These are phyloP conservation scores for Hippocampus kuda DNA, from an alignment of 2,797 vertebrate species.

Conservation along the genomic window DNA sequence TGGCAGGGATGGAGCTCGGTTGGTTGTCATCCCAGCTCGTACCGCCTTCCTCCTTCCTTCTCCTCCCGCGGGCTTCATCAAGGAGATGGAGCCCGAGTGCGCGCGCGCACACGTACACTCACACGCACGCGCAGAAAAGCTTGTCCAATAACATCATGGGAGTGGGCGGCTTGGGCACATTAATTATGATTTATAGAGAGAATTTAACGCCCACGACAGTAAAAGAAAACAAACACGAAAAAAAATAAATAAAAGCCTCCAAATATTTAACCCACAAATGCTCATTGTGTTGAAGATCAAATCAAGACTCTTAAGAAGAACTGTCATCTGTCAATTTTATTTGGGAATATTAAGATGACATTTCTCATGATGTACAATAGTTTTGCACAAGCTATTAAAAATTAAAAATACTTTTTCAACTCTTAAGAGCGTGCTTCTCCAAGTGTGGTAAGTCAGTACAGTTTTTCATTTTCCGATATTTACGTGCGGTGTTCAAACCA, in stretches of 20 bases:
- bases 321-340: no score
- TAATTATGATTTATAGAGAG: not conserved
- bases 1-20: conserved; percentile 7
- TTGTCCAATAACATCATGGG: not conserved
- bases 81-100: conserved; percentile 44
- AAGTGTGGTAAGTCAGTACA: no score
- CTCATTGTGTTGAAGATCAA: not conserved
- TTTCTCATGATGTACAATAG: no score
- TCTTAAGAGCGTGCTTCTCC: no score
- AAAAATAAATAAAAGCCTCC: no score
- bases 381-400: no score
- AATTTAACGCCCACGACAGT: not conserved
- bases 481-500: no score
- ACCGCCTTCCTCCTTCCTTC: conserved; percentile 16
- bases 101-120: conserved; percentile 6
- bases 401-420: no score
- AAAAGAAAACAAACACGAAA: not conserved
- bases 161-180: not conserved
- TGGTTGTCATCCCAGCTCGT: conserved; percentile 12
- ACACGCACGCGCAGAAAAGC: not conserved
- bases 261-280: not conserved
- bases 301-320: no score
- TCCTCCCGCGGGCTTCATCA: conserved; percentile 39
- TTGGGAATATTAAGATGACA: no score
- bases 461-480: no score